Evolutionary conservation across 2,113 vertebrate species (phyloP).

Genomic region (Lophura nycthemera): DNA sequence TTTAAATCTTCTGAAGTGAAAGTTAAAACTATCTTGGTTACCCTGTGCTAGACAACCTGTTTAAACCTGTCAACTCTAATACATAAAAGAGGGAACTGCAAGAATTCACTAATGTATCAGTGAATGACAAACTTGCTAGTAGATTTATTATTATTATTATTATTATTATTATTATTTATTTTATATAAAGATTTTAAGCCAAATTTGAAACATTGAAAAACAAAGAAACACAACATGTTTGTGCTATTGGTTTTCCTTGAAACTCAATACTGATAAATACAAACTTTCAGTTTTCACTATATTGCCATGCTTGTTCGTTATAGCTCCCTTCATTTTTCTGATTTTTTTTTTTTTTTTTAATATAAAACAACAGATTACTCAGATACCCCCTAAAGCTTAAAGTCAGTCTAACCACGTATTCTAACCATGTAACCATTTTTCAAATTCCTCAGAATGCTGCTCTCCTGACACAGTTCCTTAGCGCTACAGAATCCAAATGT

Average conservation of each 20-base stretch:
- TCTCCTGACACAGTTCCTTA: slow-evolving; percentile 28
- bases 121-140: not conserved
- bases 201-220: not conserved
- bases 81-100: not conserved
- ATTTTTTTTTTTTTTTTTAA: not conserved
- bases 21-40: not conserved
- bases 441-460: slow-evolving; percentile 23
- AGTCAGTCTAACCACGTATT: not conserved
- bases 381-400: not conserved
- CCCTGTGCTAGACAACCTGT: not conserved
- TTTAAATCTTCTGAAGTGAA: slow-evolving; percentile 23
- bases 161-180: too few relatives aligned
- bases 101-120: not conserved
- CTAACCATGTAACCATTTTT: not conserved
- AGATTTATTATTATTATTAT: not conserved
- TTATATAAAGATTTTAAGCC: not conserved
- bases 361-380: not conserved
- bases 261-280: slow-evolving; percentile 31
- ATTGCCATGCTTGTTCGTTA: not conserved
- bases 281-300: not conserved
- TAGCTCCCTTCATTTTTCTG: not conserved
- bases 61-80: not conserved
- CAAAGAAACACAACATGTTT: too few relatives aligned
- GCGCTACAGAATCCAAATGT: slow-evolving; percentile 7
- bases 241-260: slow-evolving; percentile 46